These are phyloP conservation scores for Leptobrachium leishanense DNA, from an alignment of 2,113 vertebrate species.

Conservation along the genomic window DNA sequence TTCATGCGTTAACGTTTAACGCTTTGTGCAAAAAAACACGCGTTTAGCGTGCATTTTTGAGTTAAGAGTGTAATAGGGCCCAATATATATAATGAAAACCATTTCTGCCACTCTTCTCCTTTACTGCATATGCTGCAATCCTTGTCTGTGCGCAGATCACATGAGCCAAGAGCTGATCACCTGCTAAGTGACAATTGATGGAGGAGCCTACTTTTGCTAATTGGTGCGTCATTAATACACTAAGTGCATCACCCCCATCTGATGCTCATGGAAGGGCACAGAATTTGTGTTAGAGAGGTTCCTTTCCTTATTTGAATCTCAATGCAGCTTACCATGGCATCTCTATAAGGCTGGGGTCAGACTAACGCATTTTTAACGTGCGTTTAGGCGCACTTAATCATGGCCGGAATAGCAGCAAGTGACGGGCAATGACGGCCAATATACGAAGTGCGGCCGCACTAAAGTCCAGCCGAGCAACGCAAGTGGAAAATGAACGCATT, in stretches of 20 bases:
- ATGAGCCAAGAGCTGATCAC: slow-evolving; percentile 60
- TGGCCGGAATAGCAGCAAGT: too few species aligned
- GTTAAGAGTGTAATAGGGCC: too few species aligned
- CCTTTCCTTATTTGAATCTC: neutral
- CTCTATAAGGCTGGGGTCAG: neutral
- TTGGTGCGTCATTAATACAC: slow-evolving; percentile 14
- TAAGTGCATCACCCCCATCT: slow-evolving; percentile 36
- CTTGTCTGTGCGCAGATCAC: slow-evolving; percentile 51
- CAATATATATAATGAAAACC: slow-evolving; percentile 57
- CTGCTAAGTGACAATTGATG: slow-evolving; percentile 59
- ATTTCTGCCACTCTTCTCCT: slow-evolving; percentile 65
- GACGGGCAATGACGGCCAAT: too few species aligned
- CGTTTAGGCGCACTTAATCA: too few species aligned
- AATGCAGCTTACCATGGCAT: slow-evolving; percentile 5
- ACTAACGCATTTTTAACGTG: too few species aligned
- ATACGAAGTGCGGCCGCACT: too few species aligned
- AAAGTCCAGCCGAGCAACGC: too few species aligned
- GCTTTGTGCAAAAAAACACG: too few species aligned
- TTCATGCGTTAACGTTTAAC: too few species aligned
- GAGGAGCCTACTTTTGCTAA: slow-evolving; percentile 49
- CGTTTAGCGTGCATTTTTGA: too few species aligned
- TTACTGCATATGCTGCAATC: slow-evolving; percentile 61
- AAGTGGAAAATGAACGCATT: too few species aligned
- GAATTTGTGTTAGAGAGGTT: neutral
- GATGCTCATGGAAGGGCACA: slow-evolving; percentile 43